These are phyloP conservation scores for Drosophila ochracea DNA, from an alignment of 2,888 invertebrate genomes.

Conservation along the genomic window DNA sequence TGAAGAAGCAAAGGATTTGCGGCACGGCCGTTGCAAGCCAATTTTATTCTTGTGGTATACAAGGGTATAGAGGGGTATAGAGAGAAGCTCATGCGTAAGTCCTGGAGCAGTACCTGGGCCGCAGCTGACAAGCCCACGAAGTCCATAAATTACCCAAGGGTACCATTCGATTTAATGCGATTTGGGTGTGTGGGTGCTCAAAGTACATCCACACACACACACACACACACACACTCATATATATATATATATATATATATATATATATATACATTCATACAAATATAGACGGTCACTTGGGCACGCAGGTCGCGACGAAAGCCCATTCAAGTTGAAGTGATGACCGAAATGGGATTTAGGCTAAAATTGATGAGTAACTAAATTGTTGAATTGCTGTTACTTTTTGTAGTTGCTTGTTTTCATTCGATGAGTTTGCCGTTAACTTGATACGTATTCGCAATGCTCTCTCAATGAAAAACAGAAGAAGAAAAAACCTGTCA, in stretches of 20 bases:
- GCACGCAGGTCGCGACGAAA: not conserved
- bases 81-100: not conserved
- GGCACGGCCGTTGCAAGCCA: not conserved
- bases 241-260: not conserved
- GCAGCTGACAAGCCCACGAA: constrained; percentile 15
- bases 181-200: not conserved
- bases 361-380: constrained; percentile 17
- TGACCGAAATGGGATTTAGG: constrained; percentile 12
- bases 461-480: not conserved
- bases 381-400: not conserved
- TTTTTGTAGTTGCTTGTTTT: constrained; percentile 4
- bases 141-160: constrained; percentile 58
- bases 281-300: not conserved
- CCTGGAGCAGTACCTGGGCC: constrained; percentile 1
- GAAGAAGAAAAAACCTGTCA: constrained; percentile 15
- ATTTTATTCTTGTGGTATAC: not conserved
- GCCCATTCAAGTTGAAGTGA: not conserved
- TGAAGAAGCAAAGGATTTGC: not conserved
- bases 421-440: constrained; percentile 16
- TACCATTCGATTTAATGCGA: constrained; percentile 29
- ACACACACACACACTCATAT: too few relatives aligned
- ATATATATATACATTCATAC: not conserved
- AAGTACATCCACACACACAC: too few relatives aligned
- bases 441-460: constrained; percentile 4
- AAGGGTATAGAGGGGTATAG: not conserved